Evolutionary conservation across 2,113 vertebrate genomes (phyloP).

Genomic region (Lampris incognitus): DNA sequence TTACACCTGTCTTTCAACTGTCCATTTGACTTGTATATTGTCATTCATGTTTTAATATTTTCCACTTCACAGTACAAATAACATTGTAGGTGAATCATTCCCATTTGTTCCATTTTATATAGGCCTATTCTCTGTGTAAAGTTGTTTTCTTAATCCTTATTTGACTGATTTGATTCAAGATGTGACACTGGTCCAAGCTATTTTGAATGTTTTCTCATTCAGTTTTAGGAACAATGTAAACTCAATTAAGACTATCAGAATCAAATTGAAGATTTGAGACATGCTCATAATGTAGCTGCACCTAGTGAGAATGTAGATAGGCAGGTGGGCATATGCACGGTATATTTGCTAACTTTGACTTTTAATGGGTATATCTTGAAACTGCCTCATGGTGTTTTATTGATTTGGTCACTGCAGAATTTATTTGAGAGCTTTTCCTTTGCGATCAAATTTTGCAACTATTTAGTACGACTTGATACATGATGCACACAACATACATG

Average conservation of each 20-base stretch:
- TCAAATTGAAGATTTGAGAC: not conserved
- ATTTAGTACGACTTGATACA: too few relatives aligned
- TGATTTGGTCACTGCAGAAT: not conserved
- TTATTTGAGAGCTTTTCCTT: not conserved
- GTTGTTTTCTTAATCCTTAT: too few relatives aligned
- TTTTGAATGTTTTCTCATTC: not conserved
- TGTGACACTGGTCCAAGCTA: not conserved
- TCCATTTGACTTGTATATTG: not conserved
- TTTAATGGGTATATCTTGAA: not conserved
- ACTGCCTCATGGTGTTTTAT: not conserved
- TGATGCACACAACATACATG: too few relatives aligned
- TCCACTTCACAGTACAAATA: not conserved
- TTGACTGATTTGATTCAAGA: not conserved
- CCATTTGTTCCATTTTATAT: too few relatives aligned
- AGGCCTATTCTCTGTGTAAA: too few relatives aligned
- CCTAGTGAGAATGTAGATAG: not conserved
- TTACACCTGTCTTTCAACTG: not conserved
- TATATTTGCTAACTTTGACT: not conserved
- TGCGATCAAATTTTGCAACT: not conserved
- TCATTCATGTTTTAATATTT: not conserved
- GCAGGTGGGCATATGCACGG: not conserved
- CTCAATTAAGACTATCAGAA: not conserved
- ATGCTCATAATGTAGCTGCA: not conserved
- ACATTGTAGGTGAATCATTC: not conserved
- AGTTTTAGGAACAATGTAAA: not conserved